Percentiles rank a stretch among this genome's conserved stretches.
phyloP scores from a whole-genome alignment of 2,888 invertebrate genomes.

The Cheilosia variabilis region DNA sequence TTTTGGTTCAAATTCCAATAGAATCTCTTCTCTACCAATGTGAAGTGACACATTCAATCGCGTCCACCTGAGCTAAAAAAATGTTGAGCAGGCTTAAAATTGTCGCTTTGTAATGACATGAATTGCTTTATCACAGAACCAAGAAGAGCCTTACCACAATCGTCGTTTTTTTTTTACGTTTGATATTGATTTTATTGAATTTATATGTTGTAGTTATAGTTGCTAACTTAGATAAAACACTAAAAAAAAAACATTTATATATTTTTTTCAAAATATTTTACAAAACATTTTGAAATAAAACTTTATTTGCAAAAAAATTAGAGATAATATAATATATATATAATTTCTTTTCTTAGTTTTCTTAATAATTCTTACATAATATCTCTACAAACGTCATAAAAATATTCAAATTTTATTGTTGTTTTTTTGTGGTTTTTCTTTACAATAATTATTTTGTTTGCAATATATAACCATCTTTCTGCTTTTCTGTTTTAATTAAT shows the following conservation, averaged over 20 bases:
- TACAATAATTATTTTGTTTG: constrained; percentile 43
- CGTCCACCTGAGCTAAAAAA: too few species aligned
- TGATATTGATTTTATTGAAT: too few species aligned
- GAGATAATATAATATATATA: constrained; percentile 72
- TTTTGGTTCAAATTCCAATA: too few species aligned
- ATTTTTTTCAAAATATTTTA: constrained; percentile 73
- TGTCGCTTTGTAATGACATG: too few species aligned
- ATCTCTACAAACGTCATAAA: constrained; percentile 75
- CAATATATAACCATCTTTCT: constrained; percentile 51
- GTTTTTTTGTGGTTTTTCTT: constrained; percentile 37
- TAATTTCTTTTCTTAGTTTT: constrained; percentile 65
- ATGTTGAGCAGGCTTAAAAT: too few species aligned
- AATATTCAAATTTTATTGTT: constrained; percentile 68
- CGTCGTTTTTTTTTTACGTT: too few species aligned
- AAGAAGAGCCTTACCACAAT: too few species aligned
- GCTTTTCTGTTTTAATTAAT: constrained; percentile 29
- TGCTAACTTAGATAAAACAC: not conserved
- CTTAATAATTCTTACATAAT: constrained; percentile 71
- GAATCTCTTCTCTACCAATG: too few species aligned
- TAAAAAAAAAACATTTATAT: not conserved
- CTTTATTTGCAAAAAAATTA: constrained; percentile 74
- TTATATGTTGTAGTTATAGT: too few species aligned
- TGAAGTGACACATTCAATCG: too few species aligned
- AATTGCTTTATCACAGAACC: too few species aligned
- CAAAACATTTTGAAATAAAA: constrained; percentile 75